Base-by-base conservation (phyloP, 2,888 invertebrate genomes). In the Watsonalla binaria region DNA sequence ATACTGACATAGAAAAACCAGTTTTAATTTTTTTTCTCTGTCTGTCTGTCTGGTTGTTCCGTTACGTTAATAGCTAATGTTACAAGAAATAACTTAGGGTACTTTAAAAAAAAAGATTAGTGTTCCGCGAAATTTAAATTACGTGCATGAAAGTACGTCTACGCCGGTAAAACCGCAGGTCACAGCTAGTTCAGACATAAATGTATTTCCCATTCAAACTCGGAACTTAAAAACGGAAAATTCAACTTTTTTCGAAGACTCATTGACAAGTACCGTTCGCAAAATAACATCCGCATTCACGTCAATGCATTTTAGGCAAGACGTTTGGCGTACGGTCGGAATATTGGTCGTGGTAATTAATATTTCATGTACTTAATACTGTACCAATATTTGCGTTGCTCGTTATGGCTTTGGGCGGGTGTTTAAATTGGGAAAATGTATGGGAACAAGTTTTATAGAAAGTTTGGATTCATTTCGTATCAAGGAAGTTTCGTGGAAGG, bases 211-310 rank as follows among this genome's bases (percentile, higher is more conserved):
- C 78, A 77, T 76, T 77, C 70, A 42, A 11, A 74, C 61, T 63
- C 46, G 48, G 11, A 66, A 54, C 61, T 62, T 59, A 24, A 57
- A 64, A 68, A 67, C 61, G 64, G 60, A 61, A 64, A 65, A 57
- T 45, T 33, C 45, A 45, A 51, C 13, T 11, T 34, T 47, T 45
- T 48, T 42, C 42, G 15, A 15, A 39, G 46, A 51, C 37, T 51
- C 47, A 46, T 46, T 13, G 34, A 46, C 46, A 46, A 7, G 14
- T 46, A 34, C 14, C 15, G 37, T 37, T 46, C 14, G 34, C 46
- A 35, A 13, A 45, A 51, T 46, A n/a, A 75, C 68, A 75, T 72
- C 72, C 77, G 77, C 80, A 80, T 84, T 84, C 81, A 77, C 82
- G 80, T 76, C 71, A 80, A 79, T 80, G 69, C 65, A 67, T 70